Base-by-base conservation (phyloP, 2,113 vertebrate species). In the Hepsetus odoe region DNA sequence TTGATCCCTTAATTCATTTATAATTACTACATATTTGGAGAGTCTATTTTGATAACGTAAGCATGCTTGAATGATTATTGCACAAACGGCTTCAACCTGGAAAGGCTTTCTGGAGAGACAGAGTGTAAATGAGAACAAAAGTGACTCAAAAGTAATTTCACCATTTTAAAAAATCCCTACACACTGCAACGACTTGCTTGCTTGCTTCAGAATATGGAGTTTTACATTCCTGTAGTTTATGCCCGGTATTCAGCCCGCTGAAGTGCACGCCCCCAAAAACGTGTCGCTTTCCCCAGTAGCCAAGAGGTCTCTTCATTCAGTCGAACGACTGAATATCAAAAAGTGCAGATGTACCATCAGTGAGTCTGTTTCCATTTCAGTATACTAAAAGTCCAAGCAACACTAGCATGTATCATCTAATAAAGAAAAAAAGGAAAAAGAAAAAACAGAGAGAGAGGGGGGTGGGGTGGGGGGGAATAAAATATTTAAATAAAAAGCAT, bases 401-500 rank as follows among this genome's bases (percentile, higher is more conserved):
- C 64, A 49, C 65, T 84, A 84, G 72, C 82, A 84, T 38, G 74
- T 78, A 74, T 84, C 82, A 72, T 84, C 82, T 84, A 65, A 16
- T n/a, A 80, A n/a, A 33, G 10, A 14, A 4, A n/a, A 58, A 33
- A 5, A n/a, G 26, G 22, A 77, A 4, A 72, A 44, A 40, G 0
- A 49, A n/a, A 40, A 0, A 61, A 2, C 35, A 59, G 4, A 69
- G 28, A 38, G 38, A 53, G 4, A 40, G 14, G n/a, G n/a, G n/a
- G n/a, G n/a, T n/a, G n/a, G n/a, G n/a, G n/a, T n/a, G n/a, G n/a
- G n/a, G n/a, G n/a, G n/a, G n/a, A n/a, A n/a, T n/a, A n/a, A n/a
- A n/a, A n/a, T n/a, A n/a, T n/a, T n/a, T n/a, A n/a, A n/a, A n/a
- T n/a, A n/a, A n/a, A n/a, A n/a, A n/a, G n/a, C n/a, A n/a, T n/a